Conservation (phyloP, 2,888 invertebrate genomes). For the Choreutis nemorana region DNA sequence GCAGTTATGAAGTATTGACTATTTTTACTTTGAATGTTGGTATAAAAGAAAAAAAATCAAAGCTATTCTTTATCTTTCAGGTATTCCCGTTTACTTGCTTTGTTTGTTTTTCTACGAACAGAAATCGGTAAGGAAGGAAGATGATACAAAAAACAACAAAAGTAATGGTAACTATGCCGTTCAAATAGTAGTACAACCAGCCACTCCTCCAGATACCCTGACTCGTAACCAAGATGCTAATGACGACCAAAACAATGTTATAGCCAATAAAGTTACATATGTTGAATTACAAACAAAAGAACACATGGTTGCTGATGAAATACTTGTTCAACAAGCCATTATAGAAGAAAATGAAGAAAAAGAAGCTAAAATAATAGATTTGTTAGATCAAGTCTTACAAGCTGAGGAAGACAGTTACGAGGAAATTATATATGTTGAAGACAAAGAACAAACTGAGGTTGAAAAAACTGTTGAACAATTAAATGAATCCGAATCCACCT, state of each 20-base stretch:
- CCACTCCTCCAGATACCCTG: conserved; percentile 45
- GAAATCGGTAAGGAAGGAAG: conserved; percentile 19
- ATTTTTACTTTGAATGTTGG: too few relatives aligned
- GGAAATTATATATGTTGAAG: conserved; percentile 37
- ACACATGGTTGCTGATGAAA: conserved; percentile 27
- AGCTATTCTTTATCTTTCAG: conserved; percentile 22
- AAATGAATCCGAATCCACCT: too few relatives aligned
- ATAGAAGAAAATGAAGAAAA: conserved; percentile 48
- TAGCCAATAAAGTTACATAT: conserved; percentile 17
- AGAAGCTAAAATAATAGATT: conserved; percentile 56
- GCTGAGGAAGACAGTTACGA: conserved; percentile 52
- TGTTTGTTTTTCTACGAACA: conserved; percentile 37
- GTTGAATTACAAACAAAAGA: conserved; percentile 16
- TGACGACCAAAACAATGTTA: conserved; percentile 19
- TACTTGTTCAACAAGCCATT: conserved; percentile 32
- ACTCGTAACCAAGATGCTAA: conserved; percentile 23
- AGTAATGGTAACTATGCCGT: conserved; percentile 42
- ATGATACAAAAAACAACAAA: conserved; percentile 21
- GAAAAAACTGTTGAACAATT: conserved; percentile 16
- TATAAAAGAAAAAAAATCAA: not conserved
- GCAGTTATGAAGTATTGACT: too few relatives aligned
- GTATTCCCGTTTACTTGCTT: conserved; percentile 44
- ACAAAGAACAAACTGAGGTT: conserved; percentile 24
- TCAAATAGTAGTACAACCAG: conserved; percentile 47
- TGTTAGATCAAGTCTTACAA: conserved; percentile 55